phyloP scores from a whole-genome alignment of 2,113 vertebrate species.

The Reinhardtius hippoglossoides region DNA sequence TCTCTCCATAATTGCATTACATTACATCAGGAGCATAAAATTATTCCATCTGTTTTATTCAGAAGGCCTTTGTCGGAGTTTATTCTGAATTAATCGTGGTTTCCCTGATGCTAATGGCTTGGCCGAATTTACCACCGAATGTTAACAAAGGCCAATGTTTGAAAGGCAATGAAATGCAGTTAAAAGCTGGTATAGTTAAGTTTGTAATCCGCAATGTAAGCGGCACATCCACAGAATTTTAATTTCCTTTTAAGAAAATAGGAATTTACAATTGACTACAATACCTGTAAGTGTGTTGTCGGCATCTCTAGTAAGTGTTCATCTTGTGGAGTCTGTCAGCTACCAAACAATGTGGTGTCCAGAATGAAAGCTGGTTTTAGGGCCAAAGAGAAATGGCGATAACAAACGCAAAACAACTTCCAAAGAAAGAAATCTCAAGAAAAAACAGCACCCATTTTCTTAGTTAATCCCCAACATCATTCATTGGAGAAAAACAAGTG shows the following conservation, averaged over 20 bases:
- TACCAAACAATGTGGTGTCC: conserved; percentile 27
- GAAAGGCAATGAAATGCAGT: not conserved
- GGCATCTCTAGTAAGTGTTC: conserved; percentile 48
- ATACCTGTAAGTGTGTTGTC: not conserved
- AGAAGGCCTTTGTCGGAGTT: not conserved
- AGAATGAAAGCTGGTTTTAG: conserved; percentile 13
- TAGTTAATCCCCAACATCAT: not conserved
- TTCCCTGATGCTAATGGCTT: no score
- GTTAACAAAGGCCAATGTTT: not conserved
- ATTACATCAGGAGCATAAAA: conserved; percentile 2
- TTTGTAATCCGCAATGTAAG: not conserved
- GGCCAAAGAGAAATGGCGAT: not conserved
- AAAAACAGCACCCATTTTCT: conserved; percentile 11
- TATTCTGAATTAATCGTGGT: not conserved
- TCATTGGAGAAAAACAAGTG: conserved; percentile 11
- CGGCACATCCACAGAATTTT: not conserved
- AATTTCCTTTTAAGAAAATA: not conserved
- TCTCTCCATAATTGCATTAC: conserved; percentile 15
- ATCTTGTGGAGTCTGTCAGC: conserved; percentile 44
- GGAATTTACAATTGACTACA: not conserved
- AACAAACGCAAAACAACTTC: conserved; percentile 21
- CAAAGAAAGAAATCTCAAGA: conserved; percentile 31
- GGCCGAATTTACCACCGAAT: not conserved
- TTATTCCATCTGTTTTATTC: conserved; percentile 13
- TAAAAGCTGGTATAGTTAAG: not conserved